These are phyloP conservation scores for Heterotis niloticus DNA, from an alignment of 2,113 vertebrate species.

Conservation along the genomic window DNA sequence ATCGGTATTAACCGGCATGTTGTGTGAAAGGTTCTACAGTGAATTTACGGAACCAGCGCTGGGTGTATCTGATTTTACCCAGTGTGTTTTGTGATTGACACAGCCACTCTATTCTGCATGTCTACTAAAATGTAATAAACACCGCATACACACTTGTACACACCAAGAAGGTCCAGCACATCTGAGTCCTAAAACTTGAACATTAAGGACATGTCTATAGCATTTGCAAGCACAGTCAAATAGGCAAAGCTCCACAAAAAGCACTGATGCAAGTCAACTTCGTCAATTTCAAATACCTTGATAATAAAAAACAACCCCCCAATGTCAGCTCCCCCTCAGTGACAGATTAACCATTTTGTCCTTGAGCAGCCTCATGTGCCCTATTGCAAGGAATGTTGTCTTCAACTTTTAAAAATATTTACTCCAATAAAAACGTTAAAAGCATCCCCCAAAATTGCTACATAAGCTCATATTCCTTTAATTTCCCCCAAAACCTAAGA, in stretches of 20 bases:
- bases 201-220: neutral
- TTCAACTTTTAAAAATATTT: constrained; percentile 30
- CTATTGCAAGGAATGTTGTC: constrained; percentile 21
- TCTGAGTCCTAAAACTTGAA: neutral
- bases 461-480: neutral
- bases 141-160: neutral
- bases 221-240: constrained; percentile 2
- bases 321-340: neutral
- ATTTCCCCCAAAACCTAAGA: neutral
- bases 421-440: constrained; percentile 4
- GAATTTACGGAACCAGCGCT: neutral
- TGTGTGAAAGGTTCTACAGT: neutral
- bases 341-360: constrained; percentile 4
- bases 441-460: constrained; percentile 28
- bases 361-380: constrained; percentile 12
- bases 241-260: constrained; percentile 22
- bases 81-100: neutral
- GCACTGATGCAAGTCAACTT: constrained; percentile 32
- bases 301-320: neutral
- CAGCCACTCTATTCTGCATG: neutral
- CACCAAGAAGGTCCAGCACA: neutral
- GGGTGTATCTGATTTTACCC: neutral
- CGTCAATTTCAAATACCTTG: constrained; percentile 15
- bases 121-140: constrained; percentile 10
- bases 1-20: neutral